Conservation (phyloP, 1,140 invertebrate genomes). For the Cecropterus lyciades region DNA sequence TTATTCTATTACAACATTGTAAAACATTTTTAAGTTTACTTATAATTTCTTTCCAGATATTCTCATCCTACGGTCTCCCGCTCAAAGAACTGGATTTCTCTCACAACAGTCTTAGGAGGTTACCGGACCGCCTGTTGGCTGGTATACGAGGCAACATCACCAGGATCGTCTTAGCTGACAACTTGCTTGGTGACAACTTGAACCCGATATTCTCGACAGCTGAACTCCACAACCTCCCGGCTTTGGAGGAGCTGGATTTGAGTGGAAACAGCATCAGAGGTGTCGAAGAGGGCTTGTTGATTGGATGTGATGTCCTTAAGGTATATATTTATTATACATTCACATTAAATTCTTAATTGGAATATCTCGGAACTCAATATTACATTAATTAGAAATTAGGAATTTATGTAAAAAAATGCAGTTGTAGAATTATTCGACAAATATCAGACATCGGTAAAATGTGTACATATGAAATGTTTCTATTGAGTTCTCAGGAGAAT, state of each 20-base stretch:
- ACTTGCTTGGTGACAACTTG: slow-evolving; percentile 93
- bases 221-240: slow-evolving; percentile 91
- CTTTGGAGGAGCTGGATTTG: slow-evolving; percentile 90
- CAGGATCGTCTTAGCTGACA: slow-evolving; percentile 90
- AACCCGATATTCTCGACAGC: slow-evolving; percentile 95
- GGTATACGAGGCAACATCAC: slow-evolving; percentile 88
- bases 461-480: no score
- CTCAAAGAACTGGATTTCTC: slow-evolving; percentile 92
- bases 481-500: no score
- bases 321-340: slow-evolving; percentile 77
- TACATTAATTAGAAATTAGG: no score
- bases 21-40: background rate
- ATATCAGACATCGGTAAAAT: no score
- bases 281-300: slow-evolving; percentile 93
- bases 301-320: slow-evolving; percentile 90
- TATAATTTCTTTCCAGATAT: slow-evolving; percentile 68
- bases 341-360: no score
- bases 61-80: slow-evolving; percentile 85
- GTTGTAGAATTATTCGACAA: no score
- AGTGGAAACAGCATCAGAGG: slow-evolving; percentile 91
- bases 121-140: slow-evolving; percentile 91
- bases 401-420: no score
- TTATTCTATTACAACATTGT: no score
- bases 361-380: no score
- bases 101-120: slow-evolving; percentile 90